Evolutionary conservation across 2,888 invertebrate species (phyloP).

Genomic region (Metellina segmentata): DNA sequence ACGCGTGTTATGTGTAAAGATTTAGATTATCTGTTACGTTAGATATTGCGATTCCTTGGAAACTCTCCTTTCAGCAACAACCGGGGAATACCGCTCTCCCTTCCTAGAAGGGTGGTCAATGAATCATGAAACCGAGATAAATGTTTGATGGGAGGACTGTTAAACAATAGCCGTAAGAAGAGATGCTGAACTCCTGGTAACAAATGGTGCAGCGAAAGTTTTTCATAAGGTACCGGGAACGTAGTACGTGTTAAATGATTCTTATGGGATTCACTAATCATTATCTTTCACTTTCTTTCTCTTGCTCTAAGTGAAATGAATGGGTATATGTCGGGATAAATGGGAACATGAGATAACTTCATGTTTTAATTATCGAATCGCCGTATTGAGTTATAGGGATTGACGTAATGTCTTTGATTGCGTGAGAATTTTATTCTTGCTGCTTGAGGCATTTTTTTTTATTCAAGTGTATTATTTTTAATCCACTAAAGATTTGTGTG

Average conservation of each 20-base stretch:
- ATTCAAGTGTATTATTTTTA: too few relatives aligned
- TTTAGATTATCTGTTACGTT: too few relatives aligned
- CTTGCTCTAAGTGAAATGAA: neutral
- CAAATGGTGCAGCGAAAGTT: neutral
- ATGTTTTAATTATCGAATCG: neutral
- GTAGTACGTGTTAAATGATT: neutral
- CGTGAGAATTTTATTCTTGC: too few relatives aligned
- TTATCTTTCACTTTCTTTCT: neutral
- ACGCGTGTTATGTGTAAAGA: too few relatives aligned
- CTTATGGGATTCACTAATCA: neutral
- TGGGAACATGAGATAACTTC: neutral
- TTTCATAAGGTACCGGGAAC: neutral
- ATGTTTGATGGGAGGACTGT: slow-evolving; percentile 38
- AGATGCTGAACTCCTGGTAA: slow-evolving; percentile 17
- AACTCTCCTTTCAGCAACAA: neutral
- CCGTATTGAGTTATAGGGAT: neutral
- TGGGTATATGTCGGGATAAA: neutral
- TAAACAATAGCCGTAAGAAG: slow-evolving; percentile 20
- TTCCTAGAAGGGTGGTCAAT: slow-evolving; percentile 31
- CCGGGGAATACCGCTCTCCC: neutral
- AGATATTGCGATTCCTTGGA: too few relatives aligned
- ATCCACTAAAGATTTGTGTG: too few relatives aligned
- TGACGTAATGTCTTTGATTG: too few relatives aligned
- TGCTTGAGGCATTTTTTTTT: too few relatives aligned
- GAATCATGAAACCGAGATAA: slow-evolving; percentile 62